A percentile compares a stretch with the other conserved stretches of the same genome.
These are phyloP conservation scores for Artibeus lituratus DNA, from an alignment of 2,797 vertebrate species.

Conservation along the genomic window DNA sequence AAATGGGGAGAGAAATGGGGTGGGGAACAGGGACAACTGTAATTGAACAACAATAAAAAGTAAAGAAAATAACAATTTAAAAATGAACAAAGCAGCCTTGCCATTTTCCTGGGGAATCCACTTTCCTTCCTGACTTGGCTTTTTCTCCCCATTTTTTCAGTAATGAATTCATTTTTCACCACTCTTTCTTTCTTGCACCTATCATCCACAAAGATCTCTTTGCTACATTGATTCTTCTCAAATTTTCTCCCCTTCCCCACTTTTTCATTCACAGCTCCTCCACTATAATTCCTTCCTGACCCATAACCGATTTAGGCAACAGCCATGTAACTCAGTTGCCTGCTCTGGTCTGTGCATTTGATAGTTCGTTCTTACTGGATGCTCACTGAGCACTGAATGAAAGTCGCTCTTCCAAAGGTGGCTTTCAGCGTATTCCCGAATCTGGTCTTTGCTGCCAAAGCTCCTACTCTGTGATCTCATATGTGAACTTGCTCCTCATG, in stretches of 20 bases:
- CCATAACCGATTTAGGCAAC: rapidly evolving
- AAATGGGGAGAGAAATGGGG: too few relatives aligned
- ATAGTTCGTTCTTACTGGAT: background rate
- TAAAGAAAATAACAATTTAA: too few relatives aligned
- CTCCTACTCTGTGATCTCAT: background rate
- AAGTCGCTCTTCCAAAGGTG: background rate
- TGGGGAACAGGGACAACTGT: too few relatives aligned
- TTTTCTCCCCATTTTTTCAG: background rate
- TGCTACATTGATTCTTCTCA: background rate
- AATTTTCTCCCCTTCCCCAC: background rate
- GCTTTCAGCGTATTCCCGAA: background rate
- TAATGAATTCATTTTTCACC: background rate
- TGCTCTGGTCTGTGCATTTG: background rate
- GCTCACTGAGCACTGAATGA: background rate
- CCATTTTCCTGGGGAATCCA: background rate
- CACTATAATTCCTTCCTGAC: rapidly evolving
- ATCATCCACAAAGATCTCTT: background rate
- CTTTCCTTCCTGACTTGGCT: background rate
- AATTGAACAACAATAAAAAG: too few relatives aligned
- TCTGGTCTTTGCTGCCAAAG: background rate
- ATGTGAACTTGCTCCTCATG: background rate
- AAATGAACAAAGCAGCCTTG: background rate
- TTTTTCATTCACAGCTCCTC: background rate
- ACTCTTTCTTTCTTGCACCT: background rate
- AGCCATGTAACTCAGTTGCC: rapidly evolving